A percentile compares a stretch with the other conserved stretches of the same genome.
Conservation (phyloP, 2,113 vertebrate species). For the Tiliqua scincoides region DNA sequence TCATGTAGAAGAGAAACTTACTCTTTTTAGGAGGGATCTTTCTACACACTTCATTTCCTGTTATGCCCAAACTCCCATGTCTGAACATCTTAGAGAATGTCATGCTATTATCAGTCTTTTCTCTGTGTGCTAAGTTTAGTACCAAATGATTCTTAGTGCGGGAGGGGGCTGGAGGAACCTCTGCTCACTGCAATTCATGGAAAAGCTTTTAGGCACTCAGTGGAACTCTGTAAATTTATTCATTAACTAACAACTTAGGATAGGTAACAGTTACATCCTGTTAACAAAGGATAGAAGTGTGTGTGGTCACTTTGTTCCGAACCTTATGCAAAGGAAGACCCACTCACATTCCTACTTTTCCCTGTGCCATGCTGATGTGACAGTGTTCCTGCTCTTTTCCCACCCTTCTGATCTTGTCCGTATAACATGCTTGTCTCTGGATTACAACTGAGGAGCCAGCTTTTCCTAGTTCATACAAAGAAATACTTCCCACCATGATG, state of each 20-base stretch:
- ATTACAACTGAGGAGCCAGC: no score
- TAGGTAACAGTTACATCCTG: neutral
- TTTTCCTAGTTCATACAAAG: neutral
- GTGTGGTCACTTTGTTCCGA: neutral
- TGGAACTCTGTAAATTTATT: neutral
- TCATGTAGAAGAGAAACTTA: neutral
- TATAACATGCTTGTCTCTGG: neutral
- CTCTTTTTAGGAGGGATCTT: neutral
- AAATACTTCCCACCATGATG: neutral
- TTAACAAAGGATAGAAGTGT: neutral
- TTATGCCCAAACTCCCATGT: neutral
- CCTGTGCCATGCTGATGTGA: neutral
- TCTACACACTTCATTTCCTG: neutral
- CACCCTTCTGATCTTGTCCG: neutral
- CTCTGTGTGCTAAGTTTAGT: neutral
- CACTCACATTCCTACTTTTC: neutral
- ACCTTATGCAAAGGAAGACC: neutral
- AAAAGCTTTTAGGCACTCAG: neutral
- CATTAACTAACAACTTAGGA: neutral
- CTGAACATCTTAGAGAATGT: no score
- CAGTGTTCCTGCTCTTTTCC: no score
- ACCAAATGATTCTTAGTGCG: neutral
- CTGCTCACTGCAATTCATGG: neutral
- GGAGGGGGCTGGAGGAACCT: neutral
- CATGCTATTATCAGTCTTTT: neutral